Evolutionary conservation across 2,113 vertebrate genomes (phyloP).

Genomic region (Larimichthys polyactis): DNA sequence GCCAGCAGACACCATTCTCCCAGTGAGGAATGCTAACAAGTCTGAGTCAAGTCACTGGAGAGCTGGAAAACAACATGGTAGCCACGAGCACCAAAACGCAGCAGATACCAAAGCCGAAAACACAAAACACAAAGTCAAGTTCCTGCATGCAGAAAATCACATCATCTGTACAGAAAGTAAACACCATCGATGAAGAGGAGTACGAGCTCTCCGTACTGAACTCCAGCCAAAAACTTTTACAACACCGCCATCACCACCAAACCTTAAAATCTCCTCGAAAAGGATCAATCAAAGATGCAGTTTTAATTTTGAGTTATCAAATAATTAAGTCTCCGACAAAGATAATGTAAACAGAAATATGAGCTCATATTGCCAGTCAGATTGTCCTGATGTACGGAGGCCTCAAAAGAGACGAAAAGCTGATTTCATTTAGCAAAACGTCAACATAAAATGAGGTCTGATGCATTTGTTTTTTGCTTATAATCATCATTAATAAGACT

Average conservation of each 20-base stretch:
- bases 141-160: constrained; percentile 72
- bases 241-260: not conserved
- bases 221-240: constrained; percentile 5
- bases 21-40: constrained; percentile 46
- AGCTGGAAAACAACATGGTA: constrained; percentile 6
- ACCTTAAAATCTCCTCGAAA: constrained; percentile 2
- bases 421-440: too few relatives aligned
- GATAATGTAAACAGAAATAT: constrained; percentile 4
- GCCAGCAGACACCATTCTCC: constrained; percentile 39
- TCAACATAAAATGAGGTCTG: not conserved
- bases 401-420: constrained; percentile 27
- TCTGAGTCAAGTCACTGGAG: constrained; percentile 18
- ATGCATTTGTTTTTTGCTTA: too few relatives aligned
- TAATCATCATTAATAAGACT: not conserved
- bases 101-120: constrained; percentile 50
- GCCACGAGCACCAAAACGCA: constrained; percentile 33
- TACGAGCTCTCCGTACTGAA: constrained; percentile 17
- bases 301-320: not conserved
- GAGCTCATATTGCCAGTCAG: constrained; percentile 5
- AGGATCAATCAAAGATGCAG: constrained; percentile 2
- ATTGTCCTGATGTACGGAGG: not conserved
- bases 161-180: constrained; percentile 54
- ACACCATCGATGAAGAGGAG: constrained; percentile 50
- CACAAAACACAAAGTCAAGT: constrained; percentile 71
- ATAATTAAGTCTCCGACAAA: not conserved